Evolutionary conservation across 2,888 invertebrate genomes (phyloP), one percentile per base, ranked within the genome.

Genomic region (Thecophora atra): DNA sequence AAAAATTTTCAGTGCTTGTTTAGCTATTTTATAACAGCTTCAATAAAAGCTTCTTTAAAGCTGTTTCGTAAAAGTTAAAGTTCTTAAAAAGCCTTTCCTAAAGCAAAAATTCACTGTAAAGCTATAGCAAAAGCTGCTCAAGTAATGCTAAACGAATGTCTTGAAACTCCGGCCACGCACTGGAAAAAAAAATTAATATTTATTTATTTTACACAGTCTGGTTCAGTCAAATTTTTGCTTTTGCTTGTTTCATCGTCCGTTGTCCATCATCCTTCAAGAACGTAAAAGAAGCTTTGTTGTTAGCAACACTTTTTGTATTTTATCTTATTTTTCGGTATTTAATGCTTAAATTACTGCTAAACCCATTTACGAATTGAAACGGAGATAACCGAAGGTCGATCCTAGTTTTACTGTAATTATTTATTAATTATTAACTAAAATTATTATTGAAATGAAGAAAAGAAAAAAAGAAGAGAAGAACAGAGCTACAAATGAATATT

Each of bases 151-250:
- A 37, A 37, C 37, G 37, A 37, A 37, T 2, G 37, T 37, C 37
- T 37, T 8, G 37, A 37, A 37, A 11, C 37, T 37, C 37, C 11
- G 37, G 37, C 37, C 7, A 37, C 47, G 47, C 47, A 47, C 5
- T 47, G 47, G 5, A 44, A 72, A 73, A 72, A 74, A 72, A 73
- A 70, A 70, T 72, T 73, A 75, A 65, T 75, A 71, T 65, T 70
- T 71, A 62, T 63, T 44, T 60, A 54, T 64, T 54, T 7, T 83
- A 81, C 78, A 77, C 78, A 83, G 78, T 76, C 74, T 60, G 69
- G 42, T n/a, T 51, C 63, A 44, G 1, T 11, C 24, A 47, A 60
- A 69, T 44, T 28, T 47, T 17, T 58, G 19, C 4, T 47, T n/a
- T 13, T 28, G 24, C 3, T 24, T 8, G 54, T 51, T 52, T 19